phyloP scores from a whole-genome alignment of 2,888 invertebrate species.

The Gerris lacustris region DNA sequence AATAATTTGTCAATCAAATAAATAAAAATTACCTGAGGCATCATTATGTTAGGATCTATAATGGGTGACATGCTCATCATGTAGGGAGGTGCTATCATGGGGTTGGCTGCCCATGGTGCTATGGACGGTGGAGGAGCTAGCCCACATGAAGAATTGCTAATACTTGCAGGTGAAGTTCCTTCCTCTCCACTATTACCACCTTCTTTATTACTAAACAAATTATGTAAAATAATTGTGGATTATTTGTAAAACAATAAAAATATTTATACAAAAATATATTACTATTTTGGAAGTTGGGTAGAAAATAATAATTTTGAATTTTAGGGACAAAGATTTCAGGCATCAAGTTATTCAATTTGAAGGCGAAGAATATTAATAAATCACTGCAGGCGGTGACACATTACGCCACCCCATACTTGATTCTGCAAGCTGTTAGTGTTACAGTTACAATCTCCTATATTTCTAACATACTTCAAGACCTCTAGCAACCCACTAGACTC shows the following conservation, averaged over 20 bases:
- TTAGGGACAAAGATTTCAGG: too few relatives aligned
- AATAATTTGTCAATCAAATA: too few relatives aligned
- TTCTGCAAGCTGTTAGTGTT: too few relatives aligned
- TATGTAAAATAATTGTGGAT: not conserved
- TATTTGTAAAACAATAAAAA: not conserved
- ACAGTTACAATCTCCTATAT: too few relatives aligned
- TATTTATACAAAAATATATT: not conserved
- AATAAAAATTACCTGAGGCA: slow-evolving; percentile 36
- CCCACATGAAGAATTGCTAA: not conserved
- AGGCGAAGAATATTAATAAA: too few relatives aligned
- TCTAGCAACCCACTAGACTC: too few relatives aligned
- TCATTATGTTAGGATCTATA: slow-evolving; percentile 53
- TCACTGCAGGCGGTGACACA: too few relatives aligned
- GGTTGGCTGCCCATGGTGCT: slow-evolving; percentile 23
- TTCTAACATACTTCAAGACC: too few relatives aligned
- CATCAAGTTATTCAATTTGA: too few relatives aligned
- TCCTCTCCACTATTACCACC: slow-evolving; percentile 8
- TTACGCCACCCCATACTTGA: too few relatives aligned
- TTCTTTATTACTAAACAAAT: not conserved
- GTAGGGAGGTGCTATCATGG: slow-evolving; percentile 20
- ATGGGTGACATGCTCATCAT: slow-evolving; percentile 25
- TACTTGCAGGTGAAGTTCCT: not conserved
- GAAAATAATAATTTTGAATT: too few relatives aligned
- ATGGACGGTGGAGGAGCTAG: slow-evolving; percentile 13
- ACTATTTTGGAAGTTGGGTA: too few relatives aligned